These are phyloP conservation scores for Silurus glanis DNA, from an alignment of 2,113 vertebrate genomes.

Conservation along the genomic window DNA sequence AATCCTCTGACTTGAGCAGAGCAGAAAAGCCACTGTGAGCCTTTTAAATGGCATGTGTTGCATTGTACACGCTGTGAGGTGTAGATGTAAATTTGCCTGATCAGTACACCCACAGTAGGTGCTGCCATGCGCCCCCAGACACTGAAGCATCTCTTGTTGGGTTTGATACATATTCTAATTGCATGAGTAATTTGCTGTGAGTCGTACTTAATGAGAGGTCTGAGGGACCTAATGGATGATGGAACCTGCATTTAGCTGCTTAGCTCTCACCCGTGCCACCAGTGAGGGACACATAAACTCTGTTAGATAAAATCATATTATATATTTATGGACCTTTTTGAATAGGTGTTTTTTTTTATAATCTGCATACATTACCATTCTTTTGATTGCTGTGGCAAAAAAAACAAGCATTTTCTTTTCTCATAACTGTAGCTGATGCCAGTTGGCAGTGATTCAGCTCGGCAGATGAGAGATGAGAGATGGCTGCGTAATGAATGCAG, in stretches of 20 bases:
- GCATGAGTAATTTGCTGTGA: constrained; percentile 76
- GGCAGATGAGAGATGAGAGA: constrained; percentile 44
- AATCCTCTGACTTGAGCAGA: constrained; percentile 13
- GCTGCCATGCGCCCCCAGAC: constrained; percentile 13
- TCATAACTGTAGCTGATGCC: constrained; percentile 34
- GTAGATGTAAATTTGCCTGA: constrained; percentile 35
- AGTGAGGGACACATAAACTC: constrained; percentile 61
- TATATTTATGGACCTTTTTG: constrained; percentile 28
- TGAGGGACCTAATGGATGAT: constrained; percentile 78
- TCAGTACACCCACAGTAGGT: constrained; percentile 48
- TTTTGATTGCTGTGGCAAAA: constrained; percentile 47
- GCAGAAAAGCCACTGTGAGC: constrained; percentile 22
- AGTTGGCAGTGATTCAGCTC: constrained; percentile 52
- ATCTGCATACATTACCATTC: constrained; percentile 45
- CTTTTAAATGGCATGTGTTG: constrained; percentile 25
- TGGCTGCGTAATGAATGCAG: constrained; percentile 50
- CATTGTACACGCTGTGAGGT: constrained; percentile 7
- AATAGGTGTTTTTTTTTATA: background rate
- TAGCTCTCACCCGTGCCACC: constrained; percentile 69
- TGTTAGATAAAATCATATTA: constrained; percentile 45
- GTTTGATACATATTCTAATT: constrained; percentile 79
- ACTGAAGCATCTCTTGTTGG: constrained; percentile 60
- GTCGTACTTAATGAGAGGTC: constrained; percentile 75
- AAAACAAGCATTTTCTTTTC: constrained; percentile 27
- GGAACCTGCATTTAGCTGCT: constrained; percentile 74